Conservation (phyloP, 2,113 vertebrate species). For the Tyto alba region DNA sequence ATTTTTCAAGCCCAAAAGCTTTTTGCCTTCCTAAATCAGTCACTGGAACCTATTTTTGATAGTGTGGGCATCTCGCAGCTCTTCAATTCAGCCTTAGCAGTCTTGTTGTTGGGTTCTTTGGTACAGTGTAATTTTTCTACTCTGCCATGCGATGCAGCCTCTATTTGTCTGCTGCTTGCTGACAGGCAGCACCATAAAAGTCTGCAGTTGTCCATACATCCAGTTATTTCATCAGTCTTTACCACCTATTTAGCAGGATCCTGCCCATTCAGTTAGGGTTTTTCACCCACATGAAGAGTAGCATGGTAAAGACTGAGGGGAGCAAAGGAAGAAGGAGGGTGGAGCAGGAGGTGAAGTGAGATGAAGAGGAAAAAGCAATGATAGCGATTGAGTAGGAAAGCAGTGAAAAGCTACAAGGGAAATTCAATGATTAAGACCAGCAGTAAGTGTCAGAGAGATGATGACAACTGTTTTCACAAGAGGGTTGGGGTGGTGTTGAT, state of each 20-base stretch:
- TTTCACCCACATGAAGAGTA: neutral
- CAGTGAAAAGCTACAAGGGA: neutral
- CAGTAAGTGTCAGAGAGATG: neutral
- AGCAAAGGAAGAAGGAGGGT: neutral
- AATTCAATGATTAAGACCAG: neutral
- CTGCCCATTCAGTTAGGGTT: neutral
- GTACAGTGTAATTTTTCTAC: neutral
- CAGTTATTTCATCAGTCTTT: neutral
- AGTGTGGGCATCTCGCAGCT: neutral
- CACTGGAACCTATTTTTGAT: neutral
- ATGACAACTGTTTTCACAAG: neutral
- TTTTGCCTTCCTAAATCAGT: neutral
- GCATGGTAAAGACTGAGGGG: neutral
- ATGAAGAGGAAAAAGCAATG: constrained; percentile 1
- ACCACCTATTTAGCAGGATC: neutral
- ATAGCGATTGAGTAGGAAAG: neutral
- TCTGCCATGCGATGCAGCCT: neutral
- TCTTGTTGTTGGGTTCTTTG: neutral
- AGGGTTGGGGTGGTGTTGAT: neutral
- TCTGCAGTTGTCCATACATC: neutral
- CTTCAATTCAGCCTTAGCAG: neutral
- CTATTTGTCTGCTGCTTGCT: neutral
- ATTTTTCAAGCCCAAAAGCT: neutral
- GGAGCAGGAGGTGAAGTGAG: neutral
- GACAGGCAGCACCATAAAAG: neutral